Conservation (phyloP, 1,140 invertebrate species). For the Ostrea denselamellosa region DNA sequence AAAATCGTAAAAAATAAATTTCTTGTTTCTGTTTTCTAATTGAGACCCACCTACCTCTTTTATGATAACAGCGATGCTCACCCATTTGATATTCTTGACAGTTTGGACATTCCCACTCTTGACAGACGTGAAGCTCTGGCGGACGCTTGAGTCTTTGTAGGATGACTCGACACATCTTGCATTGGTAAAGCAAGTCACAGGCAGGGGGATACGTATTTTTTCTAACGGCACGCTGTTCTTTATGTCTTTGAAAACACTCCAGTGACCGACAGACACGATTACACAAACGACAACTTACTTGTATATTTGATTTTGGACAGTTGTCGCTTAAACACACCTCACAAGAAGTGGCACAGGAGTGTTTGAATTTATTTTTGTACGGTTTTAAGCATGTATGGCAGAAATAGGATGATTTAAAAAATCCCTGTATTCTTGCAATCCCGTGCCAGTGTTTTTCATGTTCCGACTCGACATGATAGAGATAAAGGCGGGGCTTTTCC, state of each 20-base stretch:
- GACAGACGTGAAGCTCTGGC: slow-evolving; percentile 33
- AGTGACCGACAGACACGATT: slow-evolving; percentile 32
- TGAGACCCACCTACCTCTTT: not conserved
- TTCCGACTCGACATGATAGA: slow-evolving; percentile 45
- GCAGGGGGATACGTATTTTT: not conserved
- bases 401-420: slow-evolving; percentile 44
- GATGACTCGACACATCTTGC: slow-evolving; percentile 41
- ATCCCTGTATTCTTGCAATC: slow-evolving; percentile 42
- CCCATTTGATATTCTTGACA: slow-evolving; percentile 36
- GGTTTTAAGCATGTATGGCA: slow-evolving; percentile 48
- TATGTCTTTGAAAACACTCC: slow-evolving; percentile 30
- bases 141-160: slow-evolving; percentile 14
- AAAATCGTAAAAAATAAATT: slow-evolving; percentile 11
- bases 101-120: slow-evolving; percentile 44
- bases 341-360: slow-evolving; percentile 37
- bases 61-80: slow-evolving; percentile 45
- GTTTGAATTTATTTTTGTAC: slow-evolving; percentile 35
- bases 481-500: slow-evolving; percentile 34
- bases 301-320: not conserved
- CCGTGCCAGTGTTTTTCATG: slow-evolving; percentile 43
- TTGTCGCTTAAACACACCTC: slow-evolving; percentile 12
- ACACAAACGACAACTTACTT: slow-evolving; percentile 36
- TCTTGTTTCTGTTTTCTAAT: not conserved
- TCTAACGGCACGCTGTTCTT: not conserved
- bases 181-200: slow-evolving; percentile 40